A percentile compares a stretch with the other conserved stretches of the same genome.
These are phyloP conservation scores for Poecile atricapillus DNA, from an alignment of 2,113 vertebrate species.

Conservation along the genomic window DNA sequence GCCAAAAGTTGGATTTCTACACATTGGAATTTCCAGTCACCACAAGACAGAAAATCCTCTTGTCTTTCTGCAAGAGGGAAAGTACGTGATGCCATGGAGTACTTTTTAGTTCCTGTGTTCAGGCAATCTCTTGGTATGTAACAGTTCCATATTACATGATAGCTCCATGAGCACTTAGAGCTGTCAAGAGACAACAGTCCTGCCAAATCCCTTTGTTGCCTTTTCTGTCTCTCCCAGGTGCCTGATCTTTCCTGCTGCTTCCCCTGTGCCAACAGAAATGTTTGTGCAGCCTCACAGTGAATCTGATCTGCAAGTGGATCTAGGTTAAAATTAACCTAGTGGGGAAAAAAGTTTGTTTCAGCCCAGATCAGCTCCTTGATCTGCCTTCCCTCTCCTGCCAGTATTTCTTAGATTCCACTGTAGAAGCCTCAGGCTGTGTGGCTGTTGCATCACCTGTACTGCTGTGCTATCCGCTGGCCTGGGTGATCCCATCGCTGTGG, in stretches of 20 bases:
- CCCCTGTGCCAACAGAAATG: constrained; percentile 47
- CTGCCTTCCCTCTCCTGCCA: neutral
- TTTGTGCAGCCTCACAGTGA: constrained; percentile 37
- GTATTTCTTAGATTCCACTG: neutral
- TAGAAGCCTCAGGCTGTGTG: neutral
- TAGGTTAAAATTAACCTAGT: constrained; percentile 31
- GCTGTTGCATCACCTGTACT: neutral
- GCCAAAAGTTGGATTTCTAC: neutral
- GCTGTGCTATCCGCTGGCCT: neutral
- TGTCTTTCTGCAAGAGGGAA: neutral
- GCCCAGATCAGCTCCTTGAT: neutral
- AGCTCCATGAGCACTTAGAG: neutral
- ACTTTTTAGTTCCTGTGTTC: neutral
- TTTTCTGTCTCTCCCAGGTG: constrained; percentile 46
- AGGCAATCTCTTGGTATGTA: neutral
- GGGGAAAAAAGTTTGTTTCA: neutral
- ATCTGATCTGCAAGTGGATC: neutral
- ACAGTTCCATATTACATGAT: neutral
- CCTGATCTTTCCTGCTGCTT: constrained; percentile 1
- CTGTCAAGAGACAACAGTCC: neutral
- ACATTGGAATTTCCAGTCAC: neutral
- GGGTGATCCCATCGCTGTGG: neutral
- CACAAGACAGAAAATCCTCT: neutral
- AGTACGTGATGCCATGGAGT: neutral
- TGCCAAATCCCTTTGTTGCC: constrained; percentile 35